Conservation (phyloP, 2,888 invertebrate species). For the Tipula unca region DNA sequence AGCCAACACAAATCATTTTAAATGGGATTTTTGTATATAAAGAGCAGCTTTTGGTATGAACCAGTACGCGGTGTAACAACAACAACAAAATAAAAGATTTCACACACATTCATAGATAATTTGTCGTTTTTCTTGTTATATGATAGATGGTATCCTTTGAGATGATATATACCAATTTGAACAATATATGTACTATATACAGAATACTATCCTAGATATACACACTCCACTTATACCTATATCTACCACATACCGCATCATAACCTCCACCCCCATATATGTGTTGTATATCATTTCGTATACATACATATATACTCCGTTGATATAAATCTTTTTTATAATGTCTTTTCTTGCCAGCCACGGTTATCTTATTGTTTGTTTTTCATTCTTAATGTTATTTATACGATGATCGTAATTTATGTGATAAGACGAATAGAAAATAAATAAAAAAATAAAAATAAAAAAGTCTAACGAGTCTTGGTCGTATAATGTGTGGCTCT, state of each 20-base stretch:
- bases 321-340: conserved; percentile 14
- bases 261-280: not conserved
- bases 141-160: not conserved
- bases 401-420: conserved; percentile 14
- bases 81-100: not conserved
- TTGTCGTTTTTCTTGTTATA: not conserved
- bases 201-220: not conserved
- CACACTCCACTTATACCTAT: not conserved
- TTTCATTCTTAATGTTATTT: conserved; percentile 8
- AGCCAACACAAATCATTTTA: not conserved
- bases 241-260: not conserved
- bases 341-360: conserved; percentile 14
- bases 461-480: not conserved
- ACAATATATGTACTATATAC: not conserved
- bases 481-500: not conserved
- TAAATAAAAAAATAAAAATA: not conserved
- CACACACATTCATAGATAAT: not conserved
- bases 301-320: not conserved
- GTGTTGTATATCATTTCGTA: not conserved
- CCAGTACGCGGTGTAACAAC: not conserved
- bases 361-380: conserved; percentile 14
- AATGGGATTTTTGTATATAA: not conserved
- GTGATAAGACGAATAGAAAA: not conserved
- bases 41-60: not conserved
- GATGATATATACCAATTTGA: not conserved